These are phyloP conservation scores for Rhinophrynus dorsalis DNA, from an alignment of 2,797 vertebrate genomes.

Conservation along the genomic window DNA sequence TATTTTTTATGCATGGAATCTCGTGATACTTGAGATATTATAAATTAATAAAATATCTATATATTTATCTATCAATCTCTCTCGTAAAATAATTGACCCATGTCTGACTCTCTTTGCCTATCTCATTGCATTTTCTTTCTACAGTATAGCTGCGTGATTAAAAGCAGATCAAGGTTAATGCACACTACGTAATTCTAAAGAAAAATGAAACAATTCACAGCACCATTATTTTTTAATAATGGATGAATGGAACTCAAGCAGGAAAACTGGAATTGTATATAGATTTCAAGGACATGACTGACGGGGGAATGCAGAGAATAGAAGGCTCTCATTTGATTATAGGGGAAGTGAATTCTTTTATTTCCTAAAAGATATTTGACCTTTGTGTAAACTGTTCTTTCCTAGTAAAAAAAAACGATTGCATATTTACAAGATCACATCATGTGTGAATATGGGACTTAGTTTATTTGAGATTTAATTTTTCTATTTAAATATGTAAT, in stretches of 20 bases:
- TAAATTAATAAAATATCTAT: too few relatives aligned
- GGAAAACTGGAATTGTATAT: background rate
- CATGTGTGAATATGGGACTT: too few relatives aligned
- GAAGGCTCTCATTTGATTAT: background rate
- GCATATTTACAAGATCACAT: too few relatives aligned
- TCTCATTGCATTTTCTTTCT: background rate
- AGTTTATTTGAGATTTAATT: too few relatives aligned
- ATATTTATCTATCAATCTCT: too few relatives aligned
- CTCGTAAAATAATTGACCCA: too few relatives aligned
- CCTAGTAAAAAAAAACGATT: too few relatives aligned
- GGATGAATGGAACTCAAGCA: constrained; percentile 2
- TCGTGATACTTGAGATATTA: too few relatives aligned
- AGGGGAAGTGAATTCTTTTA: background rate
- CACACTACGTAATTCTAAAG: constrained; percentile 5
- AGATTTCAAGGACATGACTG: constrained; percentile 30
- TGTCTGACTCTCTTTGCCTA: background rate
- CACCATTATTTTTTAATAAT: constrained; percentile 8
- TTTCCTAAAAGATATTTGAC: background rate
- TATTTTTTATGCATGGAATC: too few relatives aligned
- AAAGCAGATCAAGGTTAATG: constrained; percentile 41
- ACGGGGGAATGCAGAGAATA: background rate
- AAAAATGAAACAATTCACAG: constrained; percentile 21
- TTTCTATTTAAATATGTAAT: too few relatives aligned
- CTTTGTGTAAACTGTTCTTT: background rate
- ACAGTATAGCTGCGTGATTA: constrained; percentile 5